A percentile compares a stretch with the other conserved stretches of the same genome.
phyloP scores from a whole-genome alignment of 2,113 vertebrate genomes.

The Gnathonemus echidnorhynchus region DNA sequence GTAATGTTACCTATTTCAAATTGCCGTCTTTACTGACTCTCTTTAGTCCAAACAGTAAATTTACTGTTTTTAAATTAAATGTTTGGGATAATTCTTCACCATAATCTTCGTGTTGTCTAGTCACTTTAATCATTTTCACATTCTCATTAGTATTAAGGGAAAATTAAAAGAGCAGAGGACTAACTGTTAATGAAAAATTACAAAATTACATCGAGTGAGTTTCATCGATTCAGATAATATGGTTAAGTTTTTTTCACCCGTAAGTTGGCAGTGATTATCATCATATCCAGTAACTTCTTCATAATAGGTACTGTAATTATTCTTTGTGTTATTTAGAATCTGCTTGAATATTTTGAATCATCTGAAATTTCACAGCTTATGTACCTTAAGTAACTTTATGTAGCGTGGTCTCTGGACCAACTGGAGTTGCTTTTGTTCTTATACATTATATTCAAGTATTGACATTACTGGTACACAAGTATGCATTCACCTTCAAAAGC shows the following conservation, averaged over 20 bases:
- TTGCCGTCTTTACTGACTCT: background rate
- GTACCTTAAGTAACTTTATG: background rate
- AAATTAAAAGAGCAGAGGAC: background rate
- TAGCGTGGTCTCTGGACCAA: background rate
- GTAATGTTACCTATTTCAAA: background rate
- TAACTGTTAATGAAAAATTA: background rate
- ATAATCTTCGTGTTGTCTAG: background rate
- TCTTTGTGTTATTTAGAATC: background rate
- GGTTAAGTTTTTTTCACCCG: background rate
- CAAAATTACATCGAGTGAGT: background rate
- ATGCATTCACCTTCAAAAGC: too few relatives aligned
- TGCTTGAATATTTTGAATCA: background rate
- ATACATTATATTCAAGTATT: background rate
- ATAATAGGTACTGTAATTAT: background rate
- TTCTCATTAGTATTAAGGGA: background rate
- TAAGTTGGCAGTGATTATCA: background rate
- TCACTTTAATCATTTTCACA: background rate
- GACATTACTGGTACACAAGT: too few relatives aligned
- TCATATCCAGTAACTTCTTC: background rate
- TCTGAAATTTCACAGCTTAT: background rate
- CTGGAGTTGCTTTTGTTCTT: background rate
- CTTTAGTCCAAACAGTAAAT: background rate
- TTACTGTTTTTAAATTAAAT: background rate
- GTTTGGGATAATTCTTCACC: background rate
- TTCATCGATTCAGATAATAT: background rate